Base-by-base conservation (phyloP, 2,888 invertebrate genomes). In the Orthonevra nobilis region DNA sequence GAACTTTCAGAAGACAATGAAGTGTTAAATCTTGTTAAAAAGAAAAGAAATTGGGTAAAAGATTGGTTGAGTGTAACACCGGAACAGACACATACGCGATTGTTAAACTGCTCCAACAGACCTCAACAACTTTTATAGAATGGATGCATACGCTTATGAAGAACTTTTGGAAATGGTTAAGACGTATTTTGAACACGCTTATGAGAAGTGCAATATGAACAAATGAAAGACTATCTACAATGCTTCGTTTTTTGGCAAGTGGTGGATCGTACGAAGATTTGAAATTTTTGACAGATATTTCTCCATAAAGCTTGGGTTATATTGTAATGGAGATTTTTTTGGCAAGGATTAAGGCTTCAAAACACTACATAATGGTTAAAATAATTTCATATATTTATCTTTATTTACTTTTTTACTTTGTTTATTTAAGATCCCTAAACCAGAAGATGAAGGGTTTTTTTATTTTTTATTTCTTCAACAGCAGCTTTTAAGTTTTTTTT, bases 211-310 rank as follows among this genome's bases (percentile, higher is more conserved):
- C 40, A 40, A 40, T 40, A 40, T 14, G 46, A 12, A 23, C 46
- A 26, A 26, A 46, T 46, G 28, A 46, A 23, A 26, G 26, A 46
- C 46, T 46, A 46, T 15, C 19, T 40, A 26, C 23, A 46, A 26
- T 26, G 28, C 46, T 46, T 46, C 28, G 46, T 46, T 46, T 44
- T 46, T 26, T 46, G 46, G 28, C 15, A 46, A 46, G 46, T 46
- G 28, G 26, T 19, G 17, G n/a, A 17, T 40, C 40, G 19, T 19
- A 19, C 19, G 40, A 40, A 19, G 19, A 40, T 40, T 19, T 19
- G 40, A 17, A 40, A 40, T 40, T 40, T 40, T 40, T 19, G 7
- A 38, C 7, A 12, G 15, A 14, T 36, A 36, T 36, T 15, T 15
- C 36, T 36, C 36, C 36, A 36, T 15, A 30, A 30, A 30, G 36